Base-by-base conservation (phyloP, 2,113 vertebrate genomes). In the Neolamprologus longior region DNA sequence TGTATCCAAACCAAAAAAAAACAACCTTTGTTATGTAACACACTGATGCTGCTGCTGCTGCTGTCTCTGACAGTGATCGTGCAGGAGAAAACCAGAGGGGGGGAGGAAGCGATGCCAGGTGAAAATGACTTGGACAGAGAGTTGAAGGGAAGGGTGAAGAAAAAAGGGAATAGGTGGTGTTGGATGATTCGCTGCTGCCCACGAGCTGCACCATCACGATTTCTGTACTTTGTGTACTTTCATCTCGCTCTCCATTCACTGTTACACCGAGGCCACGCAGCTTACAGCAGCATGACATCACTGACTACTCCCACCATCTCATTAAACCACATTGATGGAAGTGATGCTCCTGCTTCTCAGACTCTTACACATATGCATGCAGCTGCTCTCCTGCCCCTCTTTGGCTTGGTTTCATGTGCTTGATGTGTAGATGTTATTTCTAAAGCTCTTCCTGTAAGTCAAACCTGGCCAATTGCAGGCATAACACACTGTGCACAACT, bases 1-100 rank as follows among this genome's bases (percentile, higher is more conserved):
- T 90, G 92, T 93, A 79, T 87, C 86, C 86, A 85, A 85, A 94
- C 91, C 91, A 89, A 93, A 31, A 55, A 28, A 19, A 2, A 45
- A 12, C 35, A 93, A 82, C 93, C 94, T 93, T 95, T 91, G 93
- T 96, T 96, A 96, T 86, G 90, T 95, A 96, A 96, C 76, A 40
- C 84, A 90, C 79, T 88, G 94, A 91, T 93, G 92, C 88, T 90
- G 90, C 86, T 58, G 24, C 55, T 90, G 55, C 13, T 90, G 91
- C 82, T 85, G 88, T 33, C 92, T 71, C 84, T 87, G 87, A 91
- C 87, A 87, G 83, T 68, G 88, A 93, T 52, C 8, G 45, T 21
- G 89, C 80, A 58, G 80, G 80, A 83, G 89, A 89, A 82, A 80
- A 81, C 81, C 47, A 78, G 86, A 83, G 55, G 78, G 37, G 33